A percentile compares a stretch with the other conserved stretches of the same genome.
These are phyloP conservation scores for Drosophila paramelanica DNA, from an alignment of 2,888 invertebrate genomes.

Conservation along the genomic window DNA sequence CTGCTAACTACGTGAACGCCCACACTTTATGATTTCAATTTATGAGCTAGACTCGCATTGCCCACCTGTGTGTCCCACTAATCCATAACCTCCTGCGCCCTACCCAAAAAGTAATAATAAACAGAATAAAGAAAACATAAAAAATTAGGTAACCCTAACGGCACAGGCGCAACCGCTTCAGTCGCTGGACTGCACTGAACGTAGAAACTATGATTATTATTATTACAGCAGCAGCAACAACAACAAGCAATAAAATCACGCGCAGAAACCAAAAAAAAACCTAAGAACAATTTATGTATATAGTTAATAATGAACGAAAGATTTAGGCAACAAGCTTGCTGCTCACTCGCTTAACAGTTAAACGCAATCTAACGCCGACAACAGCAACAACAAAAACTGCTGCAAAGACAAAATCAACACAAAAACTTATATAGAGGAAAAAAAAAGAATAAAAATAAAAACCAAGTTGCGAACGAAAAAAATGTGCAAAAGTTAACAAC, in stretches of 20 bases:
- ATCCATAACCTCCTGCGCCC: conserved; percentile 59
- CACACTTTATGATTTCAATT: conserved; percentile 51
- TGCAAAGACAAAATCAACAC: conserved; percentile 50
- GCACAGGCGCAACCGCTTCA: conserved; percentile 57
- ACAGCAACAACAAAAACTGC: conserved; percentile 25
- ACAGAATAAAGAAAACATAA: conserved; percentile 12
- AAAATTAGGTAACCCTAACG: conserved; percentile 55
- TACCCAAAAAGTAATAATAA: conserved; percentile 50
- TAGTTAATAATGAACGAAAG: conserved; percentile 28
- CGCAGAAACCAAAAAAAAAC: conserved; percentile 16
- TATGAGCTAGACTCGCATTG: conserved; percentile 34
- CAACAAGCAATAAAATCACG: conserved; percentile 49
- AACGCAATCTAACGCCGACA: conserved; percentile 67
- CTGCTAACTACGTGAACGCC: conserved; percentile 42
- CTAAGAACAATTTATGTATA: background rate
- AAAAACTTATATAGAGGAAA: conserved; percentile 38
- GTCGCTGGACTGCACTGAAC: conserved; percentile 37
- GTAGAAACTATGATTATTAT: conserved; percentile 67
- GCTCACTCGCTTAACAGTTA: conserved; percentile 58
- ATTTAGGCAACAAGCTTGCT: conserved; percentile 56
- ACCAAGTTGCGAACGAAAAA: conserved; percentile 47
- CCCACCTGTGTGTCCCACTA: conserved; percentile 59
- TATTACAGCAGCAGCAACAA: conserved; percentile 41
- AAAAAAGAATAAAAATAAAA: conserved; percentile 23
- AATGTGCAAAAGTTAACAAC: conserved; percentile 78